Base-by-base conservation (phyloP, 92 coral and sea anemone genomes). In the Desmophyllum pertusum region DNA sequence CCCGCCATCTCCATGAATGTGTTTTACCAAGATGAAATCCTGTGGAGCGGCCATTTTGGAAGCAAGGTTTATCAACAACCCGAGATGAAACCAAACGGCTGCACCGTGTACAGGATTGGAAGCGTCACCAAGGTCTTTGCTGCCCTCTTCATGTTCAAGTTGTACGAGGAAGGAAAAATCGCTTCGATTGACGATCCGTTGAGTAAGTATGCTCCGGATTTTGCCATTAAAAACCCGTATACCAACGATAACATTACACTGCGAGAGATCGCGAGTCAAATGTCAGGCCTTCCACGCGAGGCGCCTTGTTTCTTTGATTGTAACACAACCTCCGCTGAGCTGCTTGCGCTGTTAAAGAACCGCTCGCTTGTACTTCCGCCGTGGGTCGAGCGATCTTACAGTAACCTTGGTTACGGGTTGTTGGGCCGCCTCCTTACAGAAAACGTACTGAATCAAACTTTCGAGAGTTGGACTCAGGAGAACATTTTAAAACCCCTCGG, bases 281-380 rank as follows among this genome's bases (percentile, higher is more conserved):
- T 90, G 87, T 70, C 95, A 23, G 95, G 95, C 7, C 72, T 92
- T 25, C 93, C 95, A 6, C 89, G 95, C 14, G 95, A 92, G 73
- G 95, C 95, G 5, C 95, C 95, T 10, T 92, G 95, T 67, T 69
- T 84, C 6, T 81, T 78, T 3, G 46, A 63, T 27, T 92, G 95
- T 61, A 81, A 77, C 18, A 92, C 93, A 6, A 87, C 41, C n/a
- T 74, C 93, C 10, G 19, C 71, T 10, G 86, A 87, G 75, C 93
- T 87, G 73, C 91, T 92, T 39, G 84, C 73, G 18, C 27, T 84
- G 64, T 86, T 92, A 41, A 73, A 42, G 57, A 71, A 85, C 21
- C 80, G 85, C 35, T 79, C 75, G 30, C 88, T 92, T 7, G 89
- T 92, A 2, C 76, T 87, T 5, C 88, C 91, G 36, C 95, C 95